These are phyloP conservation scores for Nerophis ophidion DNA, from an alignment of 2,113 vertebrate species.

Conservation along the genomic window DNA sequence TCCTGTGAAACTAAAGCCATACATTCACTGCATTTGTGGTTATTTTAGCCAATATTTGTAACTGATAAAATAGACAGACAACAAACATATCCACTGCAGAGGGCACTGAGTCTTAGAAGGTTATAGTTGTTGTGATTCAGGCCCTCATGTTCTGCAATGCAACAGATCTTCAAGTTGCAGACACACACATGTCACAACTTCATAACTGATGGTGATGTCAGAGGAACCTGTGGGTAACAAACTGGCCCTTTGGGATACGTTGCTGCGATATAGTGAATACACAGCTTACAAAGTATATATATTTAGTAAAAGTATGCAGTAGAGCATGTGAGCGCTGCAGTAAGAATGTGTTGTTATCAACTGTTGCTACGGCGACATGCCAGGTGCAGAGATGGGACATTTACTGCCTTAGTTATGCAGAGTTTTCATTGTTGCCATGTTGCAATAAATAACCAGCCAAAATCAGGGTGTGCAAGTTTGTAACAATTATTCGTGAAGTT, in stretches of 20 bases:
- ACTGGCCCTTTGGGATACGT: slow-evolving; percentile 1
- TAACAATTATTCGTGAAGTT: not conserved
- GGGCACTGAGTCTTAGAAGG: too few species aligned
- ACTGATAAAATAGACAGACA: too few species aligned
- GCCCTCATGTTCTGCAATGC: not conserved
- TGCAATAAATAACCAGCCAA: not conserved
- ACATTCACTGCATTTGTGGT: too few species aligned
- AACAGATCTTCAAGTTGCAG: not conserved
- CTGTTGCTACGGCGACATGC: not conserved
- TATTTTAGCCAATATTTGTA: too few species aligned
- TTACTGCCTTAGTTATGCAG: not conserved
- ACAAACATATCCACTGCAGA: too few species aligned
- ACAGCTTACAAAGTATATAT: not conserved
- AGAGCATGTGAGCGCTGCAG: not conserved
- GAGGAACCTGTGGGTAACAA: slow-evolving; percentile 1
- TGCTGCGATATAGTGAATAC: not conserved
- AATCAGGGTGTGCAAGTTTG: not conserved
- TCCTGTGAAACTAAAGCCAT: too few species aligned
- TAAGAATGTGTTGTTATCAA: not conserved
- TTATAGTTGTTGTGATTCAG: not conserved
- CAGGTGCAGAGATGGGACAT: not conserved
- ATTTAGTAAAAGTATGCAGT: not conserved
- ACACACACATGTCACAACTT: not conserved
- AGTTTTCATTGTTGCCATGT: not conserved
- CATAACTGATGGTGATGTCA: not conserved